Conservation (phyloP, 2,797 vertebrate species). For the Pangasius sanitwongsei region DNA sequence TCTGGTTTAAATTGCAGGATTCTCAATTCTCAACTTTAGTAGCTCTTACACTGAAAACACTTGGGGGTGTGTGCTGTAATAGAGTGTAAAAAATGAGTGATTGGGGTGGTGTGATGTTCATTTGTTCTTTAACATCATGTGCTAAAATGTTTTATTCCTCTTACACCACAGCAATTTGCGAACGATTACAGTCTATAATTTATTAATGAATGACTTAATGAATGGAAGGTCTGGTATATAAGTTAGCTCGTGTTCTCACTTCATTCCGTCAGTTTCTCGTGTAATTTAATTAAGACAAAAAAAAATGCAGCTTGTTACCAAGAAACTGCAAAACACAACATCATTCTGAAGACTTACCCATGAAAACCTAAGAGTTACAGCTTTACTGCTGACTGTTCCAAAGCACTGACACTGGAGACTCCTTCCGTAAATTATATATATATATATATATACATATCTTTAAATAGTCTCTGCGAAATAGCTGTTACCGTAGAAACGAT, state of each 20-base stretch:
- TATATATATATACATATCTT: too few species aligned
- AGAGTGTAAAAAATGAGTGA: too few species aligned
- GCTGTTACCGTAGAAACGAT: neutral
- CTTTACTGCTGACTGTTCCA: neutral
- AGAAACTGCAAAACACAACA: neutral
- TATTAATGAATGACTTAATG: neutral
- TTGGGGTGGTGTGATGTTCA: too few species aligned
- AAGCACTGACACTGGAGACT: neutral
- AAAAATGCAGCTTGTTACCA: neutral
- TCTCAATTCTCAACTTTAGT: too few species aligned
- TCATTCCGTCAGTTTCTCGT: too few species aligned
- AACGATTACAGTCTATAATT: neutral
- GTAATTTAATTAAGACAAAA: too few species aligned
- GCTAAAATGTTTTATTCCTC: too few species aligned
- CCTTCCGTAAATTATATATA: neutral
- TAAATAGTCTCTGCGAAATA: neutral
- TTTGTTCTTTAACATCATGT: too few species aligned
- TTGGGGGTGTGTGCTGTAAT: too few species aligned
- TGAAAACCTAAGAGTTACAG: neutral
- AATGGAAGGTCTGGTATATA: neutral
- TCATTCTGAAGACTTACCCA: neutral
- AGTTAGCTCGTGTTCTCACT: neutral
- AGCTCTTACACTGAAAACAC: too few species aligned
- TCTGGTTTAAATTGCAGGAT: too few species aligned
- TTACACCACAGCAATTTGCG: neutral